Base-by-base conservation (phyloP, 2,113 vertebrate species). In the Nerophis lumbriciformis region DNA sequence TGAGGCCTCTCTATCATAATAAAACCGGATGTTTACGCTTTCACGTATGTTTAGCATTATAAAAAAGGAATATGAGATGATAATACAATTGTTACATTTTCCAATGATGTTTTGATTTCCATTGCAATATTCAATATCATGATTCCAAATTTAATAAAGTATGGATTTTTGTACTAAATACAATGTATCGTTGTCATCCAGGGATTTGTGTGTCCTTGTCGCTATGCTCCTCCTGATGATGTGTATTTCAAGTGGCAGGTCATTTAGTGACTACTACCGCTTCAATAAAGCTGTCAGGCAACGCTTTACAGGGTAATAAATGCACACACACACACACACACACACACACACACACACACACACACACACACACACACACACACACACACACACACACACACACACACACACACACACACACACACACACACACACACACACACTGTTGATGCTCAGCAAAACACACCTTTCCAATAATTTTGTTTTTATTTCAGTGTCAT, bases 251-350 rank as follows among this genome's bases (percentile, higher is more conserved):
- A 69, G 77, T 50, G 72, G 78, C 39, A 86, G 73, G 44, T 78
- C 73, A 53, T 71, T 73, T 6, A 16, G 4, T 14, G 81, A 87
- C 5, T 83, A 87, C 19, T 66, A 82, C 50, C 69, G 49, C 13
- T 73, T 93, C 63, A 88, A 88, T 68, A 84, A 72, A 51, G 85
- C 89, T 8, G 42, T 94, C 53, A 83, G 58, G 48, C 75, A 72
- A 54, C 78, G 79, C 48, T 89, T 93, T 47, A 71, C 63, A 9
- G 83, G 88, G 93, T 94, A 88, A 65, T 13, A 5, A 14, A 7
- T 4, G 8, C 0, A 36, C 15, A 42, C 2, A 56, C 10, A 37
- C 15, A 38, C 6, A 37, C 6, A 15, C 28, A 38, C 38, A 35
- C 36, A 37, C 4, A 56, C 4, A n/a, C 35, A 39, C 14, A 35